Evolutionary conservation across 2,113 vertebrate genomes (phyloP).

Genomic region (Chunga burmeisteri): DNA sequence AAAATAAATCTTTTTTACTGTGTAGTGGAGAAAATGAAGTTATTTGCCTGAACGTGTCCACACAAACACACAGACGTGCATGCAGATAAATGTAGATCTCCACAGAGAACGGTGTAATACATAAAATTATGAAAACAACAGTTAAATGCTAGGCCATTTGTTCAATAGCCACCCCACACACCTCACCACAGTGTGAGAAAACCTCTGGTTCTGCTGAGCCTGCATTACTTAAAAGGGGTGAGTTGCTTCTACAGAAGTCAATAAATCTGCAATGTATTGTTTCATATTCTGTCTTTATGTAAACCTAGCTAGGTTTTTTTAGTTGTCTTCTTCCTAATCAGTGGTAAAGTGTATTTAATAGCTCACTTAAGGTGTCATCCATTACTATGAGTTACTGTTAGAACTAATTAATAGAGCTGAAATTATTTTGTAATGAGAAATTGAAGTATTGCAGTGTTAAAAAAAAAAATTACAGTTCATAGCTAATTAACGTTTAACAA

Average conservation of each 20-base stretch:
- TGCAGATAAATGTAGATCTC: background rate
- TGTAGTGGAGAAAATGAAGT: background rate
- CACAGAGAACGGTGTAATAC: background rate
- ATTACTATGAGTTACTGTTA: constrained; percentile 71
- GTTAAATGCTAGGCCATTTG: background rate
- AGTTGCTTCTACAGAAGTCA: background rate
- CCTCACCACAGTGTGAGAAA: background rate
- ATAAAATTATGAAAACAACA: background rate
- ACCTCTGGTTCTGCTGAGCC: background rate
- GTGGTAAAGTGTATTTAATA: constrained; percentile 61
- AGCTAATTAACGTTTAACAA: constrained; percentile 55
- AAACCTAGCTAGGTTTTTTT: constrained; percentile 52
- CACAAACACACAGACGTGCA: fast-evolving
- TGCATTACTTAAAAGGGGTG: background rate
- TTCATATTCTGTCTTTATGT: constrained; percentile 55
- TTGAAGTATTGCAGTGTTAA: constrained; percentile 46
- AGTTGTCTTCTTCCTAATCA: constrained; percentile 64
- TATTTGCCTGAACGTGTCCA: background rate
- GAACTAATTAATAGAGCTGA: constrained; percentile 67
- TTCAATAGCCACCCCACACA: background rate
- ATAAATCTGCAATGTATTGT: constrained; percentile 52
- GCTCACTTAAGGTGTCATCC: constrained; percentile 70
- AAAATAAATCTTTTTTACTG: background rate
- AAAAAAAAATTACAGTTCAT: constrained; percentile 35
- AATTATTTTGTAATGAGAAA: constrained; percentile 71